Percentiles rank a stretch among this genome's conserved stretches.
Evolutionary conservation across 1,140 invertebrate genomes (phyloP).

Genomic region (Euborellia annulipes): DNA sequence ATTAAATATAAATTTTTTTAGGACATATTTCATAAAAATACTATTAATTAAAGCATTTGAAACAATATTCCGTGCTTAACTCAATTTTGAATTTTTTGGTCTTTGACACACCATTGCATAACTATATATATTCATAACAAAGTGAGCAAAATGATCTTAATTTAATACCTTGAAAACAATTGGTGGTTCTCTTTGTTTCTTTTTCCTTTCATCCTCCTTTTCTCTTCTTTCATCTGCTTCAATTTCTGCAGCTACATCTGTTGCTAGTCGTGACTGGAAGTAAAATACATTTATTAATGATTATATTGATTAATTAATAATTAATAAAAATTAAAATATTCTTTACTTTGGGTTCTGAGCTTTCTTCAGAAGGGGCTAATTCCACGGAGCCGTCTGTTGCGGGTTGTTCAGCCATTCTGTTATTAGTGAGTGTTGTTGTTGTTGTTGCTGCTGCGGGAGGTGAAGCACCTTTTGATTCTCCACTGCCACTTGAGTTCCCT

Average conservation of each 20-base stretch:
- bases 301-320: too few relatives aligned
- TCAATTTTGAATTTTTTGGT: too few relatives aligned
- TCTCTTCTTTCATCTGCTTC: constrained; percentile 41
- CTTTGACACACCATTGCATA: too few relatives aligned
- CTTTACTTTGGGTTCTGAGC: constrained; percentile 9
- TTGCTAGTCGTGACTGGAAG: constrained; percentile 2
- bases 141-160: too few relatives aligned
- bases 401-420: not conserved
- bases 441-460: constrained; percentile 22
- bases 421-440: constrained; percentile 30
- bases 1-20: too few relatives aligned
- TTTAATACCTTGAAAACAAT: constrained; percentile 69
- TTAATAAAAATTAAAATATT: too few relatives aligned
- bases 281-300: too few relatives aligned
- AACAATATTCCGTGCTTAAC: too few relatives aligned
- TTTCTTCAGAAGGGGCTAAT: not conserved
- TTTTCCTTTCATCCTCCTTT: constrained; percentile 48
- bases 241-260: constrained; percentile 29
- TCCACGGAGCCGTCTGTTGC: constrained; percentile 24
- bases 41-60: too few relatives aligned
- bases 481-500: constrained; percentile 11
- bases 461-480: too few relatives aligned
- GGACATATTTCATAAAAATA: too few relatives aligned
- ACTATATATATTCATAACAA: too few relatives aligned
- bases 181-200: constrained; percentile 61